Evolutionary conservation across 2,888 invertebrate genomes (phyloP).

Genomic region (Acronicta psi): DNA sequence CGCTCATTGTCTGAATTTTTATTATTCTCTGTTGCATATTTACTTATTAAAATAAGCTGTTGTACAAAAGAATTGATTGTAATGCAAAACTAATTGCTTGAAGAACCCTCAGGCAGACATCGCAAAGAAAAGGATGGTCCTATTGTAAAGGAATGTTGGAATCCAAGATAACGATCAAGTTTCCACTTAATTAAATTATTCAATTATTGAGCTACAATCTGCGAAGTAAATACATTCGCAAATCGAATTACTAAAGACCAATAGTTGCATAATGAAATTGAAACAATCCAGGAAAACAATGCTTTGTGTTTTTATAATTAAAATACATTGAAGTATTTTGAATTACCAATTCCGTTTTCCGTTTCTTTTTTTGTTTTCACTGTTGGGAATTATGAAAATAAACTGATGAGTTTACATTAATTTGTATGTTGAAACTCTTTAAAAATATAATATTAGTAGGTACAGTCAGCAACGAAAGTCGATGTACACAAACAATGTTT

Average conservation of each 20-base stretch:
- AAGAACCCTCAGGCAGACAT: slow-evolving; percentile 9
- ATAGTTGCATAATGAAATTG: slow-evolving; percentile 23
- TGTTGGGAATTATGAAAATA: too few relatives aligned
- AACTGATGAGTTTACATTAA: slow-evolving; percentile 6
- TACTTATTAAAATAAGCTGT: slow-evolving; percentile 37
- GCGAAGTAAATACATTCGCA: slow-evolving; percentile 13
- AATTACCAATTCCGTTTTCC: slow-evolving; percentile 32
- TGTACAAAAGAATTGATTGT: slow-evolving; percentile 33
- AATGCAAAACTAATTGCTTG: slow-evolving; percentile 42
- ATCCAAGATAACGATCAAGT: slow-evolving; percentile 26
- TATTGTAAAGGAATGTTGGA: slow-evolving; percentile 21
- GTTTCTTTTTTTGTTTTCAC: too few relatives aligned
- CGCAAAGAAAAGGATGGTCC: slow-evolving; percentile 18
- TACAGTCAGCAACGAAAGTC: too few relatives aligned
- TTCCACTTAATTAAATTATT: slow-evolving; percentile 26
- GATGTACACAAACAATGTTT: too few relatives aligned
- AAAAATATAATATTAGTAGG: too few relatives aligned
- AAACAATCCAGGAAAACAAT: slow-evolving; percentile 10
- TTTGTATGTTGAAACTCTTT: too few relatives aligned
- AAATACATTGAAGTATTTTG: slow-evolving; percentile 27
- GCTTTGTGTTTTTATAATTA: slow-evolving; percentile 23
- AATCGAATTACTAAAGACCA: slow-evolving; percentile 18
- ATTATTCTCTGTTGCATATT: slow-evolving; percentile 48
- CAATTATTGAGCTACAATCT: slow-evolving; percentile 22
- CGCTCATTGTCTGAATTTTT: slow-evolving; percentile 57